Conservation (phyloP, 92 coral and sea anemone species). For the Zoanthus sansibaricus region DNA sequence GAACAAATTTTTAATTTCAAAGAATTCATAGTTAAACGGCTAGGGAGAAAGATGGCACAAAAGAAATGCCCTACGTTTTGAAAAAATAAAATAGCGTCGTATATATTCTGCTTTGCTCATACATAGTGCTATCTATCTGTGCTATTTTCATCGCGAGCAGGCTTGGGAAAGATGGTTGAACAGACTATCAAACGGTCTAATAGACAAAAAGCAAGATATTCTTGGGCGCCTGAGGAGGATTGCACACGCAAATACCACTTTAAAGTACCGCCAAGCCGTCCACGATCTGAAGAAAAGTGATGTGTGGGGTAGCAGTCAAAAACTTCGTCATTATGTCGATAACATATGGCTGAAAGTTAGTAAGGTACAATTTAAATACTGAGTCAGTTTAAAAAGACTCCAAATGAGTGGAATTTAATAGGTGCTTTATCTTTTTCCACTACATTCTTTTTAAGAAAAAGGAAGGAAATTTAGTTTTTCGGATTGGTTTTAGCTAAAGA, state of each 20-base stretch:
- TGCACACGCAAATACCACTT: background rate
- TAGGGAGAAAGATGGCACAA: background rate
- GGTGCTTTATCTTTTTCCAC: background rate
- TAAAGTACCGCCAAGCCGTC: background rate
- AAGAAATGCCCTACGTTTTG: background rate
- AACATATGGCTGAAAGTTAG: conserved; percentile 17
- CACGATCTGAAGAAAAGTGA: conserved; percentile 10
- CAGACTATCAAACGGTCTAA: background rate
- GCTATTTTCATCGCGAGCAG: conserved; percentile 1
- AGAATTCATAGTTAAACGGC: background rate
- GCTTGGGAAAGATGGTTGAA: conserved; percentile 14
- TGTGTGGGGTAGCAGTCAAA: background rate
- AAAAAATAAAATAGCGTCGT: background rate
- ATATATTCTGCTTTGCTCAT: background rate
- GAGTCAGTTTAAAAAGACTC: background rate
- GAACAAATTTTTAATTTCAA: background rate
- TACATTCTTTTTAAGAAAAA: background rate
- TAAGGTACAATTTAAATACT: background rate
- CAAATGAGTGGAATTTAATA: background rate
- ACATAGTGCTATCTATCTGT: conserved; percentile 13
- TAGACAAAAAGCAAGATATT: background rate
- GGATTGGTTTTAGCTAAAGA: background rate
- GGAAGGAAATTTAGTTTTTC: background rate
- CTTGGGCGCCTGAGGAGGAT: conserved; percentile 1
- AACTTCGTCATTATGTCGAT: background rate